Evolutionary conservation across 2,113 vertebrate species (phyloP).

Genomic region (Hipposideros armiger): DNA sequence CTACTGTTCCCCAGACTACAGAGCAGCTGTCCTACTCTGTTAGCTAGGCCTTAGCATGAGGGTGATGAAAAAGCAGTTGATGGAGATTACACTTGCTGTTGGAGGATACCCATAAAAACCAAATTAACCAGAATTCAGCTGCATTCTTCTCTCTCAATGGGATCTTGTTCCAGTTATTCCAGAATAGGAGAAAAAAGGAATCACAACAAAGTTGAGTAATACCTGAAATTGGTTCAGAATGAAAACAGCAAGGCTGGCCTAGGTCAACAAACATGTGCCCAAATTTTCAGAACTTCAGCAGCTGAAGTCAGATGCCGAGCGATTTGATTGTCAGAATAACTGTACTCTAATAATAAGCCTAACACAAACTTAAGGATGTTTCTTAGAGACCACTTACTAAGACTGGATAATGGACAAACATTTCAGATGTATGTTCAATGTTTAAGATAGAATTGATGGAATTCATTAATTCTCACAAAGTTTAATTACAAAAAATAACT

Average conservation of each 20-base stretch:
- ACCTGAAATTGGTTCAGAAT: background rate
- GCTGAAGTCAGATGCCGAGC: background rate
- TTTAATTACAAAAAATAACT: slow-evolving; percentile 54
- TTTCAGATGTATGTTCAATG: background rate
- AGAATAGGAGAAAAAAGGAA: background rate
- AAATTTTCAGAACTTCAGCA: background rate
- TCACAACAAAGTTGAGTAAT: background rate
- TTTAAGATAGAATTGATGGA: background rate
- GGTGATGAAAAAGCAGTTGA: background rate
- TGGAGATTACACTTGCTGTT: background rate
- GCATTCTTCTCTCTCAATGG: background rate
- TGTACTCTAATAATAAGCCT: background rate
- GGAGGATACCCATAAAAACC: background rate
- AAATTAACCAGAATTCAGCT: background rate
- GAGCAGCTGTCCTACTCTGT: background rate
- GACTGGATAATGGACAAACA: background rate
- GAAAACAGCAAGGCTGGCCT: background rate
- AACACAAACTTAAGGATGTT: background rate
- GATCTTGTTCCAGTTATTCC: background rate
- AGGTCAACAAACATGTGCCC: background rate
- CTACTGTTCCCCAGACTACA: background rate
- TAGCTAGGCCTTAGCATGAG: background rate
- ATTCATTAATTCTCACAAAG: slow-evolving; percentile 22
- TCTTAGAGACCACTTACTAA: slow-evolving; percentile 17
- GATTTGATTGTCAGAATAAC: background rate